Percentiles rank a stretch among this genome's conserved stretches.
Evolutionary conservation across 2,797 vertebrate species (phyloP).

Genomic region (Melanogrammus aeglefinus): DNA sequence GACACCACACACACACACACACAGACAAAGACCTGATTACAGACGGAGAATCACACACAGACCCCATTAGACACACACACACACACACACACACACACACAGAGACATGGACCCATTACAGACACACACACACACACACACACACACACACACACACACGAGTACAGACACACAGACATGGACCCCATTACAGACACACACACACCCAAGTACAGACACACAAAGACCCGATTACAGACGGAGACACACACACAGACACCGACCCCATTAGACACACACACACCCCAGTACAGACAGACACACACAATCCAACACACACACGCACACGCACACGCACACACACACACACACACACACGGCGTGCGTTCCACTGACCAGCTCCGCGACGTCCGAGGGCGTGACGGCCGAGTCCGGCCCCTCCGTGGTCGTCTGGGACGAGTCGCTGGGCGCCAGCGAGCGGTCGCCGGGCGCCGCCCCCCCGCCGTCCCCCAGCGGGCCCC

Average conservation of each 20-base stretch:
- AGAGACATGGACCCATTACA: neutral
- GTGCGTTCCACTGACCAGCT: constrained; percentile 70
- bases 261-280: neutral
- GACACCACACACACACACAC: too few species aligned
- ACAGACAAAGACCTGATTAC: too few species aligned
- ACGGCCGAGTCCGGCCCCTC: constrained; percentile 96
- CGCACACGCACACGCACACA: neutral
- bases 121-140: neutral
- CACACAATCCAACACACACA: too few species aligned
- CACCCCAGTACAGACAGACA: too few species aligned
- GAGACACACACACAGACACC: neutral
- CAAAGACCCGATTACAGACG: neutral
- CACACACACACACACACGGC: neutral
- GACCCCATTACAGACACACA: too few species aligned
- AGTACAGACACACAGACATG: neutral
- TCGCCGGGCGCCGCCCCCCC: constrained; percentile 60
- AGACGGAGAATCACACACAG: too few species aligned
- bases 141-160: neutral
- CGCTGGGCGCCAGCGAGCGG: constrained; percentile 88
- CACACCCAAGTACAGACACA: too few species aligned
- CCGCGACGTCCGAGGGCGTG: constrained; percentile 94
- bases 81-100: too few species aligned
- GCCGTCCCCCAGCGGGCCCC: constrained; percentile 76
- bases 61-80: too few species aligned
- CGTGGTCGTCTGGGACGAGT: constrained; percentile 97